Conservation (phyloP, 2,888 invertebrate genomes). For the Lottia gigantea region DNA sequence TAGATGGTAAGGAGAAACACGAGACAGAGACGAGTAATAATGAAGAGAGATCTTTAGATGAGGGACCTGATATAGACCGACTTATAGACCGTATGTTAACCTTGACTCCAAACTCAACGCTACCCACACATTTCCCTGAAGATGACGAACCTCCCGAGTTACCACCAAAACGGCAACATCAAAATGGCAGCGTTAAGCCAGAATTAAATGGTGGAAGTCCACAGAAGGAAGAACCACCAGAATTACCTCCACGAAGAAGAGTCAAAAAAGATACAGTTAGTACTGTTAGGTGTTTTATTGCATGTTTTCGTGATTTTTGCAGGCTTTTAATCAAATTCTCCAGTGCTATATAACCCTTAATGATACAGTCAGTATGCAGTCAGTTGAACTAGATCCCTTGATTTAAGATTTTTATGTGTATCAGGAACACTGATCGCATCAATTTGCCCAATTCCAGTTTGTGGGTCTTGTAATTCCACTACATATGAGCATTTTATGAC, state of each 20-base stretch:
- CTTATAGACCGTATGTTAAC: constrained; percentile 58
- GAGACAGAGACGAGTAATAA: constrained; percentile 30
- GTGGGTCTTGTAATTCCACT: too few relatives aligned
- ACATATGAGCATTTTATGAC: too few relatives aligned
- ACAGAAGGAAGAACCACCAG: constrained; percentile 40
- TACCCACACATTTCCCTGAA: constrained; percentile 33
- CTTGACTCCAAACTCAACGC: constrained; percentile 51
- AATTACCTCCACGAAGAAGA: constrained; percentile 48
- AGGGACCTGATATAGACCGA: constrained; percentile 51
- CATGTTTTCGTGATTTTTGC: not conserved
- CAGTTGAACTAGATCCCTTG: too few relatives aligned
- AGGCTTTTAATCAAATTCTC: too few relatives aligned
- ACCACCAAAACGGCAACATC: constrained; percentile 53
- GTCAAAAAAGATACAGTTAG: constrained; percentile 43
- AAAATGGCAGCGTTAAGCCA: constrained; percentile 46
- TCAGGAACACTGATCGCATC: too few relatives aligned
- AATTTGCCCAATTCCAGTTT: too few relatives aligned
- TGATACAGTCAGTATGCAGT: too few relatives aligned
- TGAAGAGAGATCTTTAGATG: constrained; percentile 27
- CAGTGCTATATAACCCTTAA: too few relatives aligned
- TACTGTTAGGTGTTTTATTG: not conserved
- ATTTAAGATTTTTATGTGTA: too few relatives aligned
- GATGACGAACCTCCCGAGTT: constrained; percentile 67
- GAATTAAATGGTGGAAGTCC: constrained; percentile 24
- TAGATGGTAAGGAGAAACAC: constrained; percentile 20